Evolutionary conservation across 2,888 invertebrate genomes (phyloP), one percentile per base, ranked within the genome.

Genomic region (Pandemis corylana): DNA sequence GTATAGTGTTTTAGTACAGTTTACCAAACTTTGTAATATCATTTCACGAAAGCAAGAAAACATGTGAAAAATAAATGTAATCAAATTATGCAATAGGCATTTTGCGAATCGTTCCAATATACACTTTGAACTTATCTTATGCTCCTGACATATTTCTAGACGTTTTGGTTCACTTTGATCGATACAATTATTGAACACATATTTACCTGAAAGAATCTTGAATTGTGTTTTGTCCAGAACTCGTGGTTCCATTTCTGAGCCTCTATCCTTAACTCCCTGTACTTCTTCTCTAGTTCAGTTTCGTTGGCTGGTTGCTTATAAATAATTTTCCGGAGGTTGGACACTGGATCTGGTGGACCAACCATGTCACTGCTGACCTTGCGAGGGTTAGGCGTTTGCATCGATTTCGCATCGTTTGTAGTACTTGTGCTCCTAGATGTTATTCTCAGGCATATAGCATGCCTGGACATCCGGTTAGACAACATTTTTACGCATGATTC

Each of bases 141-240:
- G 44, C 44, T 44, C 44, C 7, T 44, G 44, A 9, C 28, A 44
- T 44, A 5, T 12, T 46, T 36, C 28, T 36, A 36, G 28, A 36
- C 28, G 28, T 36, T 36, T 36, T 36, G 28, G 12, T 2, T n/a
- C 0, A 15, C 7, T 53, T 53, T 53, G 5, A 53, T n/a, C 53
- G 15, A 9, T 20, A 9, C 20, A 56, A 56, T 56, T 20, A 20
- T 41, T 5, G 7, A 62, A 62, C 41, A 44, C 9, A 7, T 7
- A 49, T 59, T 28, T 85, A 93, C 94, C 88, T 96, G 95, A 83
- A 96, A 95, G 89, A 98, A 98, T 72, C 95, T 95, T 41, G 95
- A 95, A 85, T 98, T 98, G 82, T 98, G 98, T 77, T 95, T 94
- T 0, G 95, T 93, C 98, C 98, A 98, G 91, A 98, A 98, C 53